phyloP scores from a whole-genome alignment of 2,797 vertebrate species.

The Pachyuromys duprasi region DNA sequence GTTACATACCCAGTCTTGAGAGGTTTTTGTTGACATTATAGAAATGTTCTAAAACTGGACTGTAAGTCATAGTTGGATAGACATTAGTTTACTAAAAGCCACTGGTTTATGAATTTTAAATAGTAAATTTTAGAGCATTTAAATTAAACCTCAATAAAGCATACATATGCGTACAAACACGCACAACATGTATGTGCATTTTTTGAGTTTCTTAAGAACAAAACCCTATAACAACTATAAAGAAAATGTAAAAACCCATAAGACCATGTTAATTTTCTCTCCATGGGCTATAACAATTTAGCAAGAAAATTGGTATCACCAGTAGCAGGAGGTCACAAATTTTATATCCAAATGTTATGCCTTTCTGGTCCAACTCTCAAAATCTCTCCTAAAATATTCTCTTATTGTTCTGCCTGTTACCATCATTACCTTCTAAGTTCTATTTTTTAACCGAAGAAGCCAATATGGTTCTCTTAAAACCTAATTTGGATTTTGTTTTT shows the following conservation, averaged over 20 bases:
- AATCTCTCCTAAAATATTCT: neutral
- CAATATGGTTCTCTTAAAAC: neutral
- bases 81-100: conserved; percentile 11
- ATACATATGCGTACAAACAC: too few relatives aligned
- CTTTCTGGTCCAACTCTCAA: neutral
- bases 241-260: conserved; percentile 22
- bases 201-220: neutral
- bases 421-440: neutral
- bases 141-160: neutral
- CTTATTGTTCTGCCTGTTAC: neutral
- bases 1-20: neutral
- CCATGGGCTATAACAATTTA: neutral
- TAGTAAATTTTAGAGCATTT: neutral
- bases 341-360: neutral
- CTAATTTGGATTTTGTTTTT: conserved; percentile 11
- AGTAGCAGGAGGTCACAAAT: neutral
- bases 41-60: conserved; percentile 35
- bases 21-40: neutral
- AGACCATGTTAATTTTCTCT: conserved; percentile 15
- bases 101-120: conserved; percentile 17
- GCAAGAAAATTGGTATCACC: conserved; percentile 5
- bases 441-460: neutral
- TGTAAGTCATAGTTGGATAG: neutral
- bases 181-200: neutral
- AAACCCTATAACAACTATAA: neutral